Percentiles rank a stretch among this genome's conserved stretches.
Conservation (phyloP, 92 coral and sea anemone species). For the Desmophyllum pertusum region DNA sequence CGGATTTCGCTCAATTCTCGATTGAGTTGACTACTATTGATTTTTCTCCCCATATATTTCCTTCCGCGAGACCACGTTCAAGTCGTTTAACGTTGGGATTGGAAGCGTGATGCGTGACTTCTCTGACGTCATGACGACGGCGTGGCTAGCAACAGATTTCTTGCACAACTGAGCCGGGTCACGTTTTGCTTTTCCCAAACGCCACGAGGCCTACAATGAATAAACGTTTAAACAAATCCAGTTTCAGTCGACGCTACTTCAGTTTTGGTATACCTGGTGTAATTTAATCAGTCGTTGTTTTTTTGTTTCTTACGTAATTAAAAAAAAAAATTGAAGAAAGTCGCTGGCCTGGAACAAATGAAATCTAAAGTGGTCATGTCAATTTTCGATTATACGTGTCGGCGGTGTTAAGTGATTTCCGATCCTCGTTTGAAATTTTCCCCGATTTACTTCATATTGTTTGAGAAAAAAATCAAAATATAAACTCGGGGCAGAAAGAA, state of each 20-base stretch:
- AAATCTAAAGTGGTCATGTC: background rate
- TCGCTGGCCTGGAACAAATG: background rate
- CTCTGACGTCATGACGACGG: background rate
- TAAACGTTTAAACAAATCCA: background rate
- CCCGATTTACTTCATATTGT: background rate
- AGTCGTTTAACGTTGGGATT: too few relatives aligned
- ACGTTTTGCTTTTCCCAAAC: background rate
- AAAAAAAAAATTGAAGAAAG: background rate
- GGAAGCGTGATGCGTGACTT: background rate
- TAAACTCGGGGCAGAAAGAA: background rate
- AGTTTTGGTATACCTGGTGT: background rate
- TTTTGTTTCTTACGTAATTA: background rate
- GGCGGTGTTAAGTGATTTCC: background rate
- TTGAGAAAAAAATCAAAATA: background rate
- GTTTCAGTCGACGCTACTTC: background rate
- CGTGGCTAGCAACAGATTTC: background rate
- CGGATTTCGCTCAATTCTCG: too few relatives aligned
- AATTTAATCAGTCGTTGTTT: background rate
- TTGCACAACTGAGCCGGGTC: background rate
- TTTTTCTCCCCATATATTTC: too few relatives aligned
- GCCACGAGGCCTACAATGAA: too few relatives aligned
- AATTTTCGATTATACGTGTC: background rate
- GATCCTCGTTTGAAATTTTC: background rate
- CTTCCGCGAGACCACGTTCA: too few relatives aligned
- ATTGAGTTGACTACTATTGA: too few relatives aligned